Base-by-base conservation (phyloP, 2,113 vertebrate genomes). In the Pedetes capensis region DNA sequence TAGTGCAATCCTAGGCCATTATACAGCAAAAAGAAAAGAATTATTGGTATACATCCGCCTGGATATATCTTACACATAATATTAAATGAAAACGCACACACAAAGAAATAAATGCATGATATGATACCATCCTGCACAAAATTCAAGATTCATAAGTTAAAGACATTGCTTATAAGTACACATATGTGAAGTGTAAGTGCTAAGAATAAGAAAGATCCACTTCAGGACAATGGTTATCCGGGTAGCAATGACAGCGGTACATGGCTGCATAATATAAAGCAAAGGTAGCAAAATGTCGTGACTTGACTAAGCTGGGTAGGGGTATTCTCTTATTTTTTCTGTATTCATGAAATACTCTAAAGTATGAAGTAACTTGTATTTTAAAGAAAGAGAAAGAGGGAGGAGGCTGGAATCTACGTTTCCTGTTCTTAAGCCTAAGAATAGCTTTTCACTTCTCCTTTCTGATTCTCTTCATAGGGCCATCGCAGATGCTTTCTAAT, bases 401-500 rank as follows among this genome's bases (percentile, higher is more conserved):
- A 57, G 27, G 47, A 72, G n/a, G 75, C 42, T 81, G 34, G 87
- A 34, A 47, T 78, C 64, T 53, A 83, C 81, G n/a, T n/a, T n/a
- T n/a, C n/a, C n/a, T n/a, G n/a, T n/a, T n/a, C 69, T 10, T 61
- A 29, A 87, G 34, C 32, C 66, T 51, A 34, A 13, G 17, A 27
- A 80, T 17, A 64, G 61, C 68, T 87, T 71, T 87, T 61, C 32
- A 79, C 82, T 71, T 59, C 76, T 74, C 23, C n/a, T 78, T 64
- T 51, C 25, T 32, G 16, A 11, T 61, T 37, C 53, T 92, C 37
- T 61, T 5, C 34, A 88, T 12, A 72, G 17, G 74, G 29, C 72
- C 71, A 95, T 63, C 53, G 44, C 66, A 85, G 94, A 89, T 83
- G 78, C 55, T 14, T 55, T 84, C 63, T 72, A 83, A 76, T 49